Conservation (phyloP, 2,888 invertebrate species). For the Crossocerus cetratus region DNA sequence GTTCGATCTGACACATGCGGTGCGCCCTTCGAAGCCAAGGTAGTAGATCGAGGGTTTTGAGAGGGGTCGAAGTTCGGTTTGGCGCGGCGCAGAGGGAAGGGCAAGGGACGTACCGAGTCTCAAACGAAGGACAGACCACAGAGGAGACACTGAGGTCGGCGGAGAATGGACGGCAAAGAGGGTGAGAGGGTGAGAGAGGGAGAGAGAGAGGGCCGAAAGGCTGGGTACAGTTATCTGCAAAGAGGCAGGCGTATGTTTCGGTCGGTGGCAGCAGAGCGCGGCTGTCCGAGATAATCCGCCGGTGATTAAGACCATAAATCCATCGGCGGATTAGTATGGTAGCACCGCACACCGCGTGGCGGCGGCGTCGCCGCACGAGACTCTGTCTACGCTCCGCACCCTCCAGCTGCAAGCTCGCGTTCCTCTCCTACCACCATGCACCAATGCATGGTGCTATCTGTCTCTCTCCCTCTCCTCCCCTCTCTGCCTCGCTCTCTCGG, state of each 20-base stretch:
- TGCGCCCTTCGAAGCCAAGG: too few relatives aligned
- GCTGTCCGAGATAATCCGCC: constrained; percentile 80
- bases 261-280: constrained; percentile 71
- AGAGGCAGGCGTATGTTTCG: constrained; percentile 76
- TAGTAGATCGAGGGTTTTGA: too few relatives aligned
- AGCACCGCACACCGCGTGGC: constrained; percentile 66
- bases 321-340: constrained; percentile 78
- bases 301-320: constrained; percentile 84
- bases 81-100: too few relatives aligned
- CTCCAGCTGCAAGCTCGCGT: constrained; percentile 33
- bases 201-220: constrained; percentile 24
- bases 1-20: too few relatives aligned
- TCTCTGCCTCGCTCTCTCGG: constrained; percentile 27
- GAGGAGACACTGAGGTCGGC: neutral
- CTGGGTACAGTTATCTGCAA: constrained; percentile 74
- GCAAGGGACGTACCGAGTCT: too few relatives aligned
- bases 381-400: constrained; percentile 48
- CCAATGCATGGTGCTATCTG: neutral
- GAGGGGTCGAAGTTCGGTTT: too few relatives aligned
- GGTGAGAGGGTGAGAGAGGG: constrained; percentile 7
- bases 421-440: neutral
- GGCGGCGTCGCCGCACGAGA: constrained; percentile 50
- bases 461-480: constrained; percentile 28
- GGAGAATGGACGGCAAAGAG: constrained; percentile 11
- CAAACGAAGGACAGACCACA: too few relatives aligned